Percentiles rank a stretch among this genome's conserved stretches.
Conservation (phyloP, 2,888 invertebrate genomes). For the Hemaris fuciformis region DNA sequence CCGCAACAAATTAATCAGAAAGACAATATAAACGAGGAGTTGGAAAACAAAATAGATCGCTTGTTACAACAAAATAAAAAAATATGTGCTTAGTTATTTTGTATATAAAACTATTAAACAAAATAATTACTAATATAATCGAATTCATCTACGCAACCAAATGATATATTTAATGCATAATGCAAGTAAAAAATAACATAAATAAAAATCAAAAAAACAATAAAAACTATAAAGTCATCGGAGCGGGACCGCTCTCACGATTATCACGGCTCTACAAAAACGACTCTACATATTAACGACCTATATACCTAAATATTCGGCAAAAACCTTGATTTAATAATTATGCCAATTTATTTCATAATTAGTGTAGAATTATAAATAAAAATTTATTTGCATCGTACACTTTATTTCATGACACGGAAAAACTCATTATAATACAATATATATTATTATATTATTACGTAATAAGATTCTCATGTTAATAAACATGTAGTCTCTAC, state of each 20-base stretch:
- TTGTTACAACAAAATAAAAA: too few species aligned
- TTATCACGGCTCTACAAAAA: constrained; percentile 43
- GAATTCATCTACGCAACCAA: background rate
- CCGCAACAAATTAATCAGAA: too few species aligned
- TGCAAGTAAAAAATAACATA: background rate
- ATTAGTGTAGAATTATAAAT: background rate
- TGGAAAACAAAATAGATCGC: too few species aligned
- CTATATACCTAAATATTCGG: constrained; percentile 38
- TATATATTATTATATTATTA: too few species aligned
- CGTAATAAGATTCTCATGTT: too few species aligned
- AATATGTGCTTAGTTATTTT: too few species aligned
- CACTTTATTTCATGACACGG: background rate
- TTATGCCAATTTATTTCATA: background rate
- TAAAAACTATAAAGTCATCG: constrained; percentile 20
- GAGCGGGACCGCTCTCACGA: constrained; percentile 46
- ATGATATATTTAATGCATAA: background rate
- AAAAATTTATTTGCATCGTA: background rate
- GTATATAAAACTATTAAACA: too few species aligned
- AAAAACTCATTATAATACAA: too few species aligned
- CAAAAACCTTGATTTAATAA: constrained; percentile 37
- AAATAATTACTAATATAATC: background rate
- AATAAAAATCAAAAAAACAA: too few species aligned
- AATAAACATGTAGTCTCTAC: too few species aligned
- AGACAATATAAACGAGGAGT: too few species aligned
- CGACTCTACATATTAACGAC: constrained; percentile 40